A percentile compares a stretch with the other conserved stretches of the same genome.
These are phyloP conservation scores for Platerodrilus igneus DNA, from an alignment of 2,888 invertebrate genomes.

Conservation along the genomic window DNA sequence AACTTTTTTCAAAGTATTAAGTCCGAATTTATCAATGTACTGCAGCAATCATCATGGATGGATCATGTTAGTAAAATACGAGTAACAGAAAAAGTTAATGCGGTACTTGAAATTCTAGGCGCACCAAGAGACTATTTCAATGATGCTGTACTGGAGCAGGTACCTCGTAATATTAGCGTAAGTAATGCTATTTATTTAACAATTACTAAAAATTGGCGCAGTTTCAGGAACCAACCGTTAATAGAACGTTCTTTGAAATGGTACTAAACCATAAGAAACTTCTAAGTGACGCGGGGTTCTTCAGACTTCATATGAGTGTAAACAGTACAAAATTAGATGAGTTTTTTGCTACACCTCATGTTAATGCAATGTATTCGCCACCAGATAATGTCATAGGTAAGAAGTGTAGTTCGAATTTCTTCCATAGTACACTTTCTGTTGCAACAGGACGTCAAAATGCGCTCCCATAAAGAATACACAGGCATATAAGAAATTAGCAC, in stretches of 20 bases:
- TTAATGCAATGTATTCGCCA: slow-evolving; percentile 11
- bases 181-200: slow-evolving; percentile 1
- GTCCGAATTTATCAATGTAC: slow-evolving; percentile 22
- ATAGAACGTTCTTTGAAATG: slow-evolving; percentile 1
- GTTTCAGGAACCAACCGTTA: background rate
- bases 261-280: background rate
- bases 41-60: slow-evolving; percentile 28
- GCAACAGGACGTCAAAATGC: too few species aligned
- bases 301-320: slow-evolving; percentile 1
- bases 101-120: slow-evolving; percentile 28
- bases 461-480: too few species aligned
- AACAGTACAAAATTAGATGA: slow-evolving; percentile 1
- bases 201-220: background rate
- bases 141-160: slow-evolving; percentile 9
- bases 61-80: slow-evolving; percentile 26
- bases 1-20: slow-evolving; percentile 28
- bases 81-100: slow-evolving; percentile 26
- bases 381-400: slow-evolving; percentile 10
- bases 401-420: too few species aligned
- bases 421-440: too few species aligned
- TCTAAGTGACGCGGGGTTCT: background rate
- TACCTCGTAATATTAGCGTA: background rate
- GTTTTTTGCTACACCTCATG: slow-evolving; percentile 3
- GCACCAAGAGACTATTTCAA: slow-evolving; percentile 32
- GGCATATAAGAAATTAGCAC: too few species aligned